Percentiles rank a stretch among this genome's conserved stretches.
Conservation (phyloP, 2,797 vertebrate genomes). For the Rhynchonycteris naso region DNA sequence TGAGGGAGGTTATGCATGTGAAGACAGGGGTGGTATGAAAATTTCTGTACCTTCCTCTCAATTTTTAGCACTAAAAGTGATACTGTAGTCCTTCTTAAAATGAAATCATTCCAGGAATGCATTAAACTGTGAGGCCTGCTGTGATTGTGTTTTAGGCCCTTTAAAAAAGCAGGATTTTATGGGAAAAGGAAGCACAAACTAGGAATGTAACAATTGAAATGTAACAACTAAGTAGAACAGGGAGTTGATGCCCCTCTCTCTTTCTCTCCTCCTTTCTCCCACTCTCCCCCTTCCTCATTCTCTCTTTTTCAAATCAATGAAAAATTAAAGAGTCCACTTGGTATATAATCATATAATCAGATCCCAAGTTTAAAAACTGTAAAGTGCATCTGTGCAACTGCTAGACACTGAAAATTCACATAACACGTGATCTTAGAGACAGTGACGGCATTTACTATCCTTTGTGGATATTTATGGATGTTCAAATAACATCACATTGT, state of each 20-base stretch:
- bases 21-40: background rate
- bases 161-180: background rate
- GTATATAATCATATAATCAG: background rate
- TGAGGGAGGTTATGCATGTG: background rate
- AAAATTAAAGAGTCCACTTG: background rate
- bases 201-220: background rate
- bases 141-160: background rate
- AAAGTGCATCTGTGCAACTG: background rate
- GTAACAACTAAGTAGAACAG: too few relatives aligned
- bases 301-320: too few relatives aligned
- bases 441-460: background rate
- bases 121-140: background rate
- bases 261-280: too few relatives aligned
- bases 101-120: background rate
- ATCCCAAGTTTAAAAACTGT: constrained; percentile 1
- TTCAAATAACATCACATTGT: constrained; percentile 40
- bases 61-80: background rate
- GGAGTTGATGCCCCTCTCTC: too few relatives aligned
- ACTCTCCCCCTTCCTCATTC: too few relatives aligned
- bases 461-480: constrained; percentile 40
- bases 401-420: constrained; percentile 12
- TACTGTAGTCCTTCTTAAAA: constrained; percentile 17
- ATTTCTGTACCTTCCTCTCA: background rate
- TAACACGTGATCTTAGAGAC: background rate
- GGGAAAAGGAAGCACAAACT: too few relatives aligned